Base-by-base conservation (phyloP, 2,797 vertebrate species). In the Steatocranus sp. region DNA sequence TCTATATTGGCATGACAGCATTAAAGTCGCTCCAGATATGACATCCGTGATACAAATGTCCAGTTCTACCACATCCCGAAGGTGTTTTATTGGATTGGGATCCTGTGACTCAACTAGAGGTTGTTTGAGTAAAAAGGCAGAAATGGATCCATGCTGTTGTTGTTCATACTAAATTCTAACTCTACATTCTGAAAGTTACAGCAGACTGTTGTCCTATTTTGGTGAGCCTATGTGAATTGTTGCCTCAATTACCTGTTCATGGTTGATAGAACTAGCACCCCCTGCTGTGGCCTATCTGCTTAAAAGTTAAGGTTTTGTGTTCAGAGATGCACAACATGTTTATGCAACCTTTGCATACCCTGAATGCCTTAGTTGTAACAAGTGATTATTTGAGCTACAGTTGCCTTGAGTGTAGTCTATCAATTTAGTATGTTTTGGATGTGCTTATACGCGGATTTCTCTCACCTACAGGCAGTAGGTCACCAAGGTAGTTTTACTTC, bases 101-200 rank as follows among this genome's bases (percentile, higher is more conserved):
- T 48, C 66, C 5, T 27, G 0, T n/a, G 1, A 30, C 41, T 48
- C 56, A 3, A 8, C 1, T 30, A 46, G 66, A 48, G 10, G 41
- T 17, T 27, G 41, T 70, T 27, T 73, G 66, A 70, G 23, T 46
- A 46, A 25, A 70, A 25, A 68, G 14, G 20, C 63, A 68, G 20
- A 41, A 41, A 61, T 66, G 0, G 61, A 66, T 41, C 20, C 5
- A 41, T 23, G 61, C 63, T 43, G 36, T 68, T 68, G 14, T 43
- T 11, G 8, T 70, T 27, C 14, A 0, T 23, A 43, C 36, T 41
- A 6, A 41, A 41, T 25, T 25, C 36, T 43, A 41, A 25, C 20
- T 41, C 0, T 68, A 14, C 14, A 25, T 43, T 1, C 38, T 68
- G 5, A 68, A 11, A 17, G 38, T 70, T 70, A 25, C 14, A 46